Evolutionary conservation across 2,888 invertebrate species (phyloP), one percentile per base, ranked within the genome.

Genomic region (Aspidiotus destructor): DNA sequence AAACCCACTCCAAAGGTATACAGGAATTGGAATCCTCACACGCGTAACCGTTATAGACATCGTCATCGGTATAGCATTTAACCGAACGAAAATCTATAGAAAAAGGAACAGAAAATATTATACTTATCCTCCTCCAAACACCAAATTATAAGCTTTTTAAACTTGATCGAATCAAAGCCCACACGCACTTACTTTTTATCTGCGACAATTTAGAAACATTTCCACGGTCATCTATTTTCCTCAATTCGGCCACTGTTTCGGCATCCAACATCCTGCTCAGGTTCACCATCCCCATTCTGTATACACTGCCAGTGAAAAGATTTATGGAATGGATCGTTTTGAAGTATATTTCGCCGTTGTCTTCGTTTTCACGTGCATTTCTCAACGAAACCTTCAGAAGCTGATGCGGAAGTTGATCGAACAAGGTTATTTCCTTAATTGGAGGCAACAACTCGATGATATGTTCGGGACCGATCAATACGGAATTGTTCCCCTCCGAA

Each of bases 1-100:
- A 74, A 60, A 73, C 69, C 74, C 74, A 74, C 41, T 73, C 73
- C 48, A 73, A 68, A 11, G 74, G 74, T 61, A 74, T 70, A 69
- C 74, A 74, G 52, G 72, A 69, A 55, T 74, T 72, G 1, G 73
- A 73, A 54, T 72, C 72, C 52, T 53, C 70, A 70, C 74, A 74
- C 8, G 74, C 72, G 60, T 72, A 74, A 57, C 74, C 74, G 41
- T 72, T 71, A 63, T 73, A 74, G 15, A 72, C 72, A 60, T 73
- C 73, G 28, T 73, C 73, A 48, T 73, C 71, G n/a, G 73, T 71
- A 60, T 72, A 73, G 62, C 73, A 74, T 65, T 71, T 72, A 7
- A 74, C 74, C 9, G 73, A 10, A 17, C 58, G 58, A 48, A 58
- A 58, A 58, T 57, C 65, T 65, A 53, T 40, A 52, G 52, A 11